These are phyloP conservation scores for Sphaerodactylus townsendi DNA, from an alignment of 2,113 vertebrate species.

Conservation along the genomic window DNA sequence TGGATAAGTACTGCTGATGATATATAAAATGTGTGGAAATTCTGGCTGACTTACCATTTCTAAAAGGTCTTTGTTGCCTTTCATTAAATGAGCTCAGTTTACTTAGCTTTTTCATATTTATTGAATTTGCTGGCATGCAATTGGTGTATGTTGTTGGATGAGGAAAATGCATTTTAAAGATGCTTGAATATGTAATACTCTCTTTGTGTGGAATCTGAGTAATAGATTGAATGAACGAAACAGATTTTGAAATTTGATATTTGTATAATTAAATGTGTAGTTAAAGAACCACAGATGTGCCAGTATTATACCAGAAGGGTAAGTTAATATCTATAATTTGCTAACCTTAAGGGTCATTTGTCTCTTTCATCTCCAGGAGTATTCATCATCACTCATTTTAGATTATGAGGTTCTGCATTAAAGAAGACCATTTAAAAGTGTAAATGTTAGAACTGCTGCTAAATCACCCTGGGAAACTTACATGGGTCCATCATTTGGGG, in stretches of 20 bases:
- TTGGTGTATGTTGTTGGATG: neutral
- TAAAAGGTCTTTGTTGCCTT: slow-evolving; percentile 15
- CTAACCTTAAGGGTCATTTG: slow-evolving; percentile 9
- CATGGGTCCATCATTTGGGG: neutral
- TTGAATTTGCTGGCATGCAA: neutral
- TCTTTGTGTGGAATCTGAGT: neutral
- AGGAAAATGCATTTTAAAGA: neutral
- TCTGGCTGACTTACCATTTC: neutral
- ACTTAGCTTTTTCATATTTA: slow-evolving; percentile 18
- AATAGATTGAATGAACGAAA: neutral
- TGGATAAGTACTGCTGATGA: neutral
- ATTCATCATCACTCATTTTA: slow-evolving; percentile 36
- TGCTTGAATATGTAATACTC: neutral
- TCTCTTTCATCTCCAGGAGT: slow-evolving; percentile 11
- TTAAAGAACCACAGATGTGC: neutral
- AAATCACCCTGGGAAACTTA: slow-evolving; percentile 21
- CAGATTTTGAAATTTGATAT: slow-evolving; percentile 22
- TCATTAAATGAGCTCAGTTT: slow-evolving; percentile 4
- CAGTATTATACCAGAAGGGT: slow-evolving; percentile 5
- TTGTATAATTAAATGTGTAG: slow-evolving; percentile 15
- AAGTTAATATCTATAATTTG: slow-evolving; percentile 15
- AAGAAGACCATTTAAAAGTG: slow-evolving; percentile 15
- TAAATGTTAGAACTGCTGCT: neutral
- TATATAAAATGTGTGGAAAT: slow-evolving; percentile 21
- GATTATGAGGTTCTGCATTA: neutral